phyloP scores from a whole-genome alignment of 2,113 vertebrate species.

The Phainopepla nitens region DNA sequence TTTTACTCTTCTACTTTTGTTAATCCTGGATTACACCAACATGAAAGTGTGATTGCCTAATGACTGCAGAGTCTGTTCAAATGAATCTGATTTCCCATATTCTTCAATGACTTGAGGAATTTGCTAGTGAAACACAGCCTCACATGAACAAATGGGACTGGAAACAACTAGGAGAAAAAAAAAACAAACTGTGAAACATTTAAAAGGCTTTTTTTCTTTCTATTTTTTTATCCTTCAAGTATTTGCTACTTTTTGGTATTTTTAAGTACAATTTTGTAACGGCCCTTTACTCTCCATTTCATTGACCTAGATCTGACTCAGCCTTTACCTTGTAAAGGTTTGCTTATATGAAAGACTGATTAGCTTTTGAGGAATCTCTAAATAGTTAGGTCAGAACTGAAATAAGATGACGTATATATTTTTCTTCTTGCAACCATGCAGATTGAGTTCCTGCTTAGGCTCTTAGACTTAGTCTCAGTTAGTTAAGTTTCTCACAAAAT shows the following conservation, averaged over 20 bases:
- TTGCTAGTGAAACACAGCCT: neutral
- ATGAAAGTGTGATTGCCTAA: neutral
- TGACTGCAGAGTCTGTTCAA: neutral
- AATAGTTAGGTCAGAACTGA: neutral
- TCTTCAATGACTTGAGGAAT: neutral
- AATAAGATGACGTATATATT: neutral
- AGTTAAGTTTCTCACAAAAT: neutral
- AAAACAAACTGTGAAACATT: neutral
- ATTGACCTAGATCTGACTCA: neutral
- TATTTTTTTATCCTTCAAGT: too few relatives aligned
- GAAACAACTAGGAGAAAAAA: neutral
- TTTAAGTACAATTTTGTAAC: neutral
- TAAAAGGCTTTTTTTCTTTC: neutral
- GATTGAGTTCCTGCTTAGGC: neutral
- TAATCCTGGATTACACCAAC: neutral
- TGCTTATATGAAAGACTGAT: neutral
- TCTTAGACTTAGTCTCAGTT: neutral
- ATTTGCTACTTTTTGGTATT: neutral
- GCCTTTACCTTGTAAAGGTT: neutral
- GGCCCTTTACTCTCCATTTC: neutral
- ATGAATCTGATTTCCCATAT: neutral
- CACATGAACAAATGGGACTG: neutral
- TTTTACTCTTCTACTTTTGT: neutral
- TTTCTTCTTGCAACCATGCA: neutral
- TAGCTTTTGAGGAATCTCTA: neutral